Evolutionary conservation across 2,888 invertebrate genomes (phyloP), one percentile per base, ranked within the genome.

Genomic region (Matsumyia berberina): DNA sequence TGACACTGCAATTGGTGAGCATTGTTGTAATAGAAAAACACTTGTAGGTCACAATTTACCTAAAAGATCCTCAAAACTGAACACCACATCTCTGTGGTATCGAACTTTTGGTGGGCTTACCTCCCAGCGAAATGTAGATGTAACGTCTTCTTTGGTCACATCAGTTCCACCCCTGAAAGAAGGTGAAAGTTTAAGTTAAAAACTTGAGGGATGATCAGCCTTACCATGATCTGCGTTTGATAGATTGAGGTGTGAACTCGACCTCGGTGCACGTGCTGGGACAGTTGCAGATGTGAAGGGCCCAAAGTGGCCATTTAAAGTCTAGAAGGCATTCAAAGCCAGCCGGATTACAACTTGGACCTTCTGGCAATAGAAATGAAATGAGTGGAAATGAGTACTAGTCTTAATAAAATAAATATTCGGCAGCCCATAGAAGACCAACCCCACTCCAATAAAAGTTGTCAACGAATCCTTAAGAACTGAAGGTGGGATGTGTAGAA

Each of bases 11-110:
- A 89, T 17, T 4, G 57, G 42, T 42, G 8, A 15, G n/a, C 11
- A 24, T 66, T 51, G 7, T 46, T 1, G 33, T 66, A 29, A 2
- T 15, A 62, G 46, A 9, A 6, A n/a, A 11, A 35, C 7, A 15
- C 8, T 64, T 15, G 0, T 31, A 6, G 31, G 7, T n/a, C 8
- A 19, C 11, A 33, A n/a, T 69, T 88, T 88, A 93, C 93, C 94
- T 53, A 94, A 90, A 78, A 94, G 91, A 90, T 94, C 94, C 86
- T 93, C 93, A 87, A 93, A 93, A 55, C 93, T 93, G 87, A 93
- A 94, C 1, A 94, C 90, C 5, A 94, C 92, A 89, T 93, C 93
- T 19, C 94, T 90, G n/a, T 92, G 91, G 82, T 93, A 92, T 72
- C 93, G 92, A 4, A 93, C 92, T 31, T 93, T 93, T 0, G 93